Evolutionary conservation across 2,888 invertebrate genomes (phyloP), one percentile per base, ranked within the genome.

Genomic region (Pantelozetes paolii): DNA sequence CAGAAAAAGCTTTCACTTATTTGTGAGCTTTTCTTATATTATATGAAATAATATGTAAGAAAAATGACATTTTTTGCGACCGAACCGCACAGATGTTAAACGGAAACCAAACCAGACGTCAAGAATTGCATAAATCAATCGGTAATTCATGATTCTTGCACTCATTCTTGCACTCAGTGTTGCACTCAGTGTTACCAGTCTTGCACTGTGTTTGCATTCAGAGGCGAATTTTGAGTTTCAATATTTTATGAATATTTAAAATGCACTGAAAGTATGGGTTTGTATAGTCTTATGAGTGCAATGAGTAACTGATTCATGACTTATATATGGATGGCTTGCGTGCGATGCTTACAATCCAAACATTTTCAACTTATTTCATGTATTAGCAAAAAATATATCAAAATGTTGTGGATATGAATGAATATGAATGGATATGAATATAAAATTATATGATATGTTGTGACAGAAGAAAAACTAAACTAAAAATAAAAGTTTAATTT

Each of bases 101-200:
- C 62, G 62, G 62, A 62, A 62, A 62, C n/a, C n/a, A n/a, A n/a
- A n/a, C n/a, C n/a, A n/a, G n/a, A n/a, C 62, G 62, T 62, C 32
- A 62, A 23, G 13, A 30, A 62, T 62, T 62, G 62, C 62, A 62
- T 62, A 62, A 62, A 62, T 62, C 62, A 62, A 62, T 62, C 62
- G 62, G 62, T 62, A 62, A 62, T 62, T 62, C 62, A 62, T 62
- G 62, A 62, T 62, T 62, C 62, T 62, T 62, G 30, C 62, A 62
- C 13, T n/a, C n/a, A n/a, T n/a, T n/a, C n/a, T n/a, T n/a, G n/a
- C n/a, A n/a, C n/a, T n/a, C n/a, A n/a, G n/a, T n/a, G n/a, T n/a
- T n/a, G n/a, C n/a, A n/a, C n/a, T n/a, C n/a, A n/a, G n/a, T n/a
- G n/a, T n/a, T n/a, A n/a, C n/a, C n/a, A n/a, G n/a, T n/a, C n/a